These are phyloP conservation scores for Ophioninae sp. DNA, from an alignment of 2,888 invertebrate genomes.

Conservation along the genomic window DNA sequence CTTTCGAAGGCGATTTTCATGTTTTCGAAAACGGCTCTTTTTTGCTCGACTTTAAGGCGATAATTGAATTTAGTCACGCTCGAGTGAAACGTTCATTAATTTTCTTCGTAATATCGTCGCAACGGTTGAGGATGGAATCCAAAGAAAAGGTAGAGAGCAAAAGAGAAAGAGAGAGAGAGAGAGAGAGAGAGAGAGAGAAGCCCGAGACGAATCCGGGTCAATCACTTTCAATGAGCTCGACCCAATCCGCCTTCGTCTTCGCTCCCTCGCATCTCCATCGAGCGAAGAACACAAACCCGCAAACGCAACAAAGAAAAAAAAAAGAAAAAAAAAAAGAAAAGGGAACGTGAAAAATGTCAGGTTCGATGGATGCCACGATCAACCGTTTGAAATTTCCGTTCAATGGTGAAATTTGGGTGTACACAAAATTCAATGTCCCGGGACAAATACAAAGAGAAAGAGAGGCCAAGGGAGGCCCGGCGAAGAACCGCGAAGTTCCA, in stretches of 20 bases:
- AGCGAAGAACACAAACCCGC: constrained; percentile 15
- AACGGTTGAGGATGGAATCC: constrained; percentile 35
- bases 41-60: not conserved
- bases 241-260: constrained; percentile 53
- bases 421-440: constrained; percentile 15
- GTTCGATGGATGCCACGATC: constrained; percentile 35
- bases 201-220: constrained; percentile 61
- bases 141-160: constrained; percentile 28
- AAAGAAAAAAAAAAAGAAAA: not conserved
- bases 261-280: constrained; percentile 35
- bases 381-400: constrained; percentile 52
- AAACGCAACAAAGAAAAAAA: not conserved
- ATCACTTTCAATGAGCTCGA: constrained; percentile 62
- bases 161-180: constrained; percentile 17
- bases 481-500: constrained; percentile 27
- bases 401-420: constrained; percentile 15
- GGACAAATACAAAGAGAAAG: constrained; percentile 20
- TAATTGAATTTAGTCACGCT: not conserved
- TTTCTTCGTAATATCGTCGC: constrained; percentile 18
- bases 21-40: not conserved
- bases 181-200: constrained; percentile 48
- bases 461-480: constrained; percentile 15
- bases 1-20: no score
- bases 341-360: constrained; percentile 45
- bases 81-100: constrained; percentile 1